Conservation (phyloP, 1,140 invertebrate species). For the Camponotus floridanus region DNA sequence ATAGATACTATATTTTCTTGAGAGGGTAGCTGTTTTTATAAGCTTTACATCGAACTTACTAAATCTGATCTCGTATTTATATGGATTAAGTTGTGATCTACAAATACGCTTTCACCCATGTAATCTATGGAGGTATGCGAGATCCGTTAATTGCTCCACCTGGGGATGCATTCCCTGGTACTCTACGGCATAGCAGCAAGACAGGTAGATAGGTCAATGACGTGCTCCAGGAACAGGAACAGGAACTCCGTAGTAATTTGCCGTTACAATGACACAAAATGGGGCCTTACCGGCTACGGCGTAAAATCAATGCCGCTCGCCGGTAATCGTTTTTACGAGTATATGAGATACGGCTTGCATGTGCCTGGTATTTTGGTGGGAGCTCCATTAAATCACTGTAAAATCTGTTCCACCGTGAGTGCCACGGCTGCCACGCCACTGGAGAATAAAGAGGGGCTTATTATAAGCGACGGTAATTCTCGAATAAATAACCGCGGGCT, state of each 20-base stretch:
- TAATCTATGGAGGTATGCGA: constrained; percentile 18
- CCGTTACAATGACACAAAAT: constrained; percentile 24
- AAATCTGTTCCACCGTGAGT: constrained; percentile 84
- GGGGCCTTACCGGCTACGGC: not conserved
- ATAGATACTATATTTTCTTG: not conserved
- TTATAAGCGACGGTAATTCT: constrained; percentile 86
- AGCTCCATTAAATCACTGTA: constrained; percentile 85
- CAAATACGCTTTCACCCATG: constrained; percentile 36
- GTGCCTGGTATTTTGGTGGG: constrained; percentile 78
- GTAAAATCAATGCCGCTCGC: constrained; percentile 64
- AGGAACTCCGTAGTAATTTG: constrained; percentile 4
- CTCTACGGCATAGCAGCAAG: constrained; percentile 23
- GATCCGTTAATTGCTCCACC: constrained; percentile 36
- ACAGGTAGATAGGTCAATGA: constrained; percentile 43
- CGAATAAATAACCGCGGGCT: constrained; percentile 85
- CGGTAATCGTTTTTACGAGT: constrained; percentile 65
- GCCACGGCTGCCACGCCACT: constrained; percentile 75
- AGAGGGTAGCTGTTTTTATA: not conserved
- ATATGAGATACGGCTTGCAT: constrained; percentile 59
- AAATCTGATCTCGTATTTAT: not conserved
- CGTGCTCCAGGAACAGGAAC: not conserved
- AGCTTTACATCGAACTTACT: not conserved
- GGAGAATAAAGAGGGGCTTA: constrained; percentile 86
- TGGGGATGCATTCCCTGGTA: constrained; percentile 42
- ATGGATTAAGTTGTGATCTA: constrained; percentile 20